A percentile compares a stretch with the other conserved stretches of the same genome.
These are phyloP conservation scores for Odobenus rosmarus DNA, from an alignment of 2,113 vertebrate genomes.

Conservation along the genomic window DNA sequence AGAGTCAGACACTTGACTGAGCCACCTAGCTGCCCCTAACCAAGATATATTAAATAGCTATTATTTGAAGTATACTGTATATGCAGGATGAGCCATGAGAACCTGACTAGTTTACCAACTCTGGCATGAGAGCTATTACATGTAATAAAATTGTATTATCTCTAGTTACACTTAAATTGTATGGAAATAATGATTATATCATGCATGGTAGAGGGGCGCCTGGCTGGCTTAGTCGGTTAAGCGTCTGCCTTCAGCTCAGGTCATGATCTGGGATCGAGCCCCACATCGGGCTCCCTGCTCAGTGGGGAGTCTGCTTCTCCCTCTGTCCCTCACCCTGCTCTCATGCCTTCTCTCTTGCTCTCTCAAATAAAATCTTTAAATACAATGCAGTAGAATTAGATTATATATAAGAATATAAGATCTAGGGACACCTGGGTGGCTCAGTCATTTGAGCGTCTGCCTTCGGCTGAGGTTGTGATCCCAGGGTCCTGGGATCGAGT, in stretches of 20 bases:
- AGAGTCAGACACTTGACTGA: not conserved
- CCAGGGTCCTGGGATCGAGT: too few species aligned
- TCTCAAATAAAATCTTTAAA: too few species aligned
- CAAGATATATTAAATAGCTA: not conserved
- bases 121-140: constrained; percentile 28
- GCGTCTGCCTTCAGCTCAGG: not conserved
- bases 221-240: not conserved
- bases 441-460: too few species aligned
- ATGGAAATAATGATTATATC: not conserved
- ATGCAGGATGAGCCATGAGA: not conserved
- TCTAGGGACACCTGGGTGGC: too few species aligned
- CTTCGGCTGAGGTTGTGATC: too few species aligned
- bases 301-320: not conserved
- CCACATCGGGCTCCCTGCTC: not conserved
- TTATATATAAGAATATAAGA: too few species aligned
- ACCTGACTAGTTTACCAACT: constrained; percentile 30
- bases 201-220: not conserved
- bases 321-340: too few species aligned
- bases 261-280: not conserved
- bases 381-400: too few species aligned
- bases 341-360: too few species aligned
- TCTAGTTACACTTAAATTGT: constrained; percentile 28
- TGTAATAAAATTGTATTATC: constrained; percentile 31
- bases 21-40: not conserved
- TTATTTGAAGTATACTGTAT: not conserved